phyloP scores from a whole-genome alignment of 2,888 invertebrate genomes.

The Calliopum simillimum region DNA sequence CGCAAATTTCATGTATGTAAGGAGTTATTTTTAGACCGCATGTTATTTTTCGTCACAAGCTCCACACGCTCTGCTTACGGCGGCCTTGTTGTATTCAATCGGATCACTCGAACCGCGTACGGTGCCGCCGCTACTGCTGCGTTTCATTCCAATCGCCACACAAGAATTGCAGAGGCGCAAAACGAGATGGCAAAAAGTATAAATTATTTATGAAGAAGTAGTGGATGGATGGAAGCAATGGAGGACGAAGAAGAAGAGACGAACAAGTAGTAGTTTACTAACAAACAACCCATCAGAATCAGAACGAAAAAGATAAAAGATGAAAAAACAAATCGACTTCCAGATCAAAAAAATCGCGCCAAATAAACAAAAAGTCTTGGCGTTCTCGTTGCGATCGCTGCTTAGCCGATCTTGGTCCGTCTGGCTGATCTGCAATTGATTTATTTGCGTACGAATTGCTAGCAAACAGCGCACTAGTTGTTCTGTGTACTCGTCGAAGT shows the following conservation, averaged over 20 bases:
- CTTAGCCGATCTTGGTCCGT: background rate
- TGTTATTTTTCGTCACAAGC: background rate
- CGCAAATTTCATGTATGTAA: background rate
- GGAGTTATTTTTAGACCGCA: conserved; percentile 28
- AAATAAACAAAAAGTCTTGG: conserved; percentile 15
- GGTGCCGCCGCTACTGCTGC: background rate
- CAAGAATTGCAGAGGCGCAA: conserved; percentile 24
- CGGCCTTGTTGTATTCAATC: conserved; percentile 20
- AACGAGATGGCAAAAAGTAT: conserved; percentile 25
- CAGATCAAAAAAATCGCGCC: conserved; percentile 12
- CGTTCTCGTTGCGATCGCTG: conserved; percentile 16
- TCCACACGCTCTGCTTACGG: conserved; percentile 24
- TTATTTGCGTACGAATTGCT: conserved; percentile 30
- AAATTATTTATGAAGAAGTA: conserved; percentile 35
- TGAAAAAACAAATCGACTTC: background rate
- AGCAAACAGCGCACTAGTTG: conserved; percentile 8
- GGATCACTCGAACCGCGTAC: conserved; percentile 11
- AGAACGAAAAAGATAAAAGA: background rate
- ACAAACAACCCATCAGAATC: background rate
- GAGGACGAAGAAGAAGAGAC: background rate
- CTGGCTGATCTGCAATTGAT: conserved; percentile 29
- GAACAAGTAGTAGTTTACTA: background rate
- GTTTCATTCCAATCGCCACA: conserved; percentile 24
- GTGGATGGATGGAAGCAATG: conserved; percentile 14
- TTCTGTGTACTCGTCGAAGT: background rate